These are phyloP conservation scores for Lepidurus packardi DNA, from an alignment of 1,140 invertebrate species.

Conservation along the genomic window DNA sequence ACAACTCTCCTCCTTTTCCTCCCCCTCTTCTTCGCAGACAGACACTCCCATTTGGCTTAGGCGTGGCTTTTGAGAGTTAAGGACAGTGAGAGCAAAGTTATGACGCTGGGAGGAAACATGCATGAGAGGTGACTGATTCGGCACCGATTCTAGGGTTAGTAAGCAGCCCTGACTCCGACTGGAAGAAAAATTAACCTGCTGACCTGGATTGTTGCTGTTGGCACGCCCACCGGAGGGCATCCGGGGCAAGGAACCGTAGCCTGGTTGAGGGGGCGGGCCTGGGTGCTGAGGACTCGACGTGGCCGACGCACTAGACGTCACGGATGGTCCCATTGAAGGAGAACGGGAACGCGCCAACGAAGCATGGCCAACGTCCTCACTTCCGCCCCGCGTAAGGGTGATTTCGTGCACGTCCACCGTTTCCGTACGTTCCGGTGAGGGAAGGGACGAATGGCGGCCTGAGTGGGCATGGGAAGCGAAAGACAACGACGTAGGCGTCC, in stretches of 20 bases:
- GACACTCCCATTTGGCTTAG: background rate
- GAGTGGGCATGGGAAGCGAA: constrained; percentile 19
- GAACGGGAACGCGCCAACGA: background rate
- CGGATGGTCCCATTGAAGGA: constrained; percentile 24
- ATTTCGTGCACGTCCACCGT: constrained; percentile 33
- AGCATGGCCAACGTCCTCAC: constrained; percentile 25
- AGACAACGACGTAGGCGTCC: constrained; percentile 21
- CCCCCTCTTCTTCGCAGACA: background rate
- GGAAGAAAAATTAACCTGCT: background rate
- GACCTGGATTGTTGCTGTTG: constrained; percentile 8
- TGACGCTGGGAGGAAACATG: background rate
- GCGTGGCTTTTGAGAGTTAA: background rate
- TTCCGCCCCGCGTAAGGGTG: constrained; percentile 10
- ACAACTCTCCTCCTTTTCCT: background rate
- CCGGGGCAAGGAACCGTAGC: constrained; percentile 27
- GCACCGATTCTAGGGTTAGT: constrained; percentile 9
- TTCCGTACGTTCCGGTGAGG: constrained; percentile 31
- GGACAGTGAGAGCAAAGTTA: background rate
- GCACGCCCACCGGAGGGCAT: constrained; percentile 26
- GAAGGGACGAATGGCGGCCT: background rate
- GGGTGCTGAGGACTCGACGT: constrained; percentile 32
- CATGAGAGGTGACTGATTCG: background rate
- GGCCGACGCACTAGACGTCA: constrained; percentile 30
- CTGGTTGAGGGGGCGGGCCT: constrained; percentile 11
- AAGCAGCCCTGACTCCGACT: constrained; percentile 12